Evolutionary conservation across 2,113 vertebrate species (phyloP), one percentile per base, ranked within the genome.

Genomic region (Megaleporinus macrocephalus): DNA sequence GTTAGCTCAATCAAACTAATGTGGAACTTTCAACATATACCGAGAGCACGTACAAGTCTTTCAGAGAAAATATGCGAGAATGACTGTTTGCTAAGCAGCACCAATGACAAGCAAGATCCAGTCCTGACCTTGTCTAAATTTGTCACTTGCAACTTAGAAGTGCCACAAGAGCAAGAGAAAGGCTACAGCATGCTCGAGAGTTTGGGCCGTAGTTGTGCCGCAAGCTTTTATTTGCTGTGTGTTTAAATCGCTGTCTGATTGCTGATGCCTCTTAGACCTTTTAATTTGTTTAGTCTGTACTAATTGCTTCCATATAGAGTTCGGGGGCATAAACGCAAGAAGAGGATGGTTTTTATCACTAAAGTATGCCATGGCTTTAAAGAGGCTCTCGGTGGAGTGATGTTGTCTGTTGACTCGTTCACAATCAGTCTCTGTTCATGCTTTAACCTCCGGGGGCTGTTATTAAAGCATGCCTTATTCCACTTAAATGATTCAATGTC

Each of bases 241-340:
- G 73, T 78, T 80, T 83, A 47, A 80, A 76, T 80, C 41, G 78
- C 44, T 71, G 81, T 83, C 29, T 80, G 84, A 86, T 82, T 83
- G 70, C 84, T 44, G 81, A 83, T 76, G 77, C 77, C 81, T 83
- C 63, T 76, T 80, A 86, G 81, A 80, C 84, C 81, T 83, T 86
- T 80, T 80, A 83, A 86, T 86, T 80, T 86, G 82, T 84, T 75
- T 79, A 79, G 72, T 79, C 77, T 79, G 81, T 80, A 75, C 57
- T 86, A 86, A 86, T 80, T 83, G 77, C 29, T 86, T 86, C 81
- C 81, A 83, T 83, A 83, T 82, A 83, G 68, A 77, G 84, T 80
- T 76, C 53, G 74, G 81, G 84, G 81, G 81, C 61, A 86, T 79
- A 80, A 80, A 79, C 73, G 72, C 65, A 69, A 76, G 51, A 79